A percentile compares a stretch with the other conserved stretches of the same genome.
Evolutionary conservation across 1,140 invertebrate genomes (phyloP).

Genomic region (Pseudomyrmex dendroicus): DNA sequence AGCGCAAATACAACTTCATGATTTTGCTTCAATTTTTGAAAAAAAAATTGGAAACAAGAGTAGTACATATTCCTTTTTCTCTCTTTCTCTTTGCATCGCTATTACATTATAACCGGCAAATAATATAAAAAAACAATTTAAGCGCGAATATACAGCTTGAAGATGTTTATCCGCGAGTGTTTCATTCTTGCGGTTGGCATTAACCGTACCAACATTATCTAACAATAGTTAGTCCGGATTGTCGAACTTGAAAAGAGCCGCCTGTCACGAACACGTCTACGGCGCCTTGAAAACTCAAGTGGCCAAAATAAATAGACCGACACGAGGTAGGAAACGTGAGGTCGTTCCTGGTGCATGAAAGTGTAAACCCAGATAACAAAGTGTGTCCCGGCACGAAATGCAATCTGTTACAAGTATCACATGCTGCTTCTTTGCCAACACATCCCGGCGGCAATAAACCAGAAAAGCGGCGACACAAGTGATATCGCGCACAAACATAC

Average conservation of each 20-base stretch:
- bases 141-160: background rate
- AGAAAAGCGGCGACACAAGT: constrained; percentile 70
- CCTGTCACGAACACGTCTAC: constrained; percentile 69
- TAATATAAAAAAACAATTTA: constrained; percentile 4
- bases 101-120: background rate
- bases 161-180: background rate
- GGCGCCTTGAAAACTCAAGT: constrained; percentile 70
- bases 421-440: constrained; percentile 71
- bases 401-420: constrained; percentile 75
- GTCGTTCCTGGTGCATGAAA: constrained; percentile 74
- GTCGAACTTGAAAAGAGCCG: constrained; percentile 65
- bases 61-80: background rate
- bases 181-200: background rate
- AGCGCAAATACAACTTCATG: too few species aligned
- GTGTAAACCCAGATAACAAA: constrained; percentile 75
- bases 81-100: too few species aligned
- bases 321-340: constrained; percentile 69
- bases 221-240: constrained; percentile 50
- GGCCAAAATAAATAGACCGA: constrained; percentile 73
- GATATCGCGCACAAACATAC: constrained; percentile 64
- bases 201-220: constrained; percentile 30
- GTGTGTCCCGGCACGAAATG: constrained; percentile 74
- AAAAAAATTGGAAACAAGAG: background rate
- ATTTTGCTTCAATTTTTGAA: too few species aligned
- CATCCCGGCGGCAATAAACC: constrained; percentile 71